Base-by-base conservation (phyloP, 2,797 vertebrate species). In the Microctenopoma lineatum region DNA sequence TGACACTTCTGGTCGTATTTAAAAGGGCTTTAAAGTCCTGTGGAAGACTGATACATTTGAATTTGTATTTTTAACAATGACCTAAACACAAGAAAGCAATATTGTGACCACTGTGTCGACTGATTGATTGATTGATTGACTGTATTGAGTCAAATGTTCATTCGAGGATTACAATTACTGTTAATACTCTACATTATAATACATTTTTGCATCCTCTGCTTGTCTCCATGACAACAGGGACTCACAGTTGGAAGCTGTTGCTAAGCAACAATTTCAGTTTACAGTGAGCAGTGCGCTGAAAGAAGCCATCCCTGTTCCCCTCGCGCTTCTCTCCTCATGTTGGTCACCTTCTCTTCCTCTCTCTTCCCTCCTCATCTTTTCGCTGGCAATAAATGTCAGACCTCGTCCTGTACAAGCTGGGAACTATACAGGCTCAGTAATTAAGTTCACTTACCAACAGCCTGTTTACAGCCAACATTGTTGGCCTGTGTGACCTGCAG, bases 141-240 rank as follows among this genome's bases (percentile, higher is more conserved):
- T 21, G 39, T 15, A 5, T 41, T 34, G 9, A 34, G 7, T 21
- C 21, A 65, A 41, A 50, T 54, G 45, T 70, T 56, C 45, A 62
- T 21, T 60, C 42, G 26, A 5, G 15, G 18, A 34, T 66, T 44
- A 21, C 55, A 2, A 42, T 26, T 64, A n/a, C 26, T 50, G 29
- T 15, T 48, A 45, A 70, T 66, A 26, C 14, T 53, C 11, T 34
- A 8, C 32, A 34, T 34, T 34, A 34, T 34, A 34, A 34, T 34
- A 4, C 16, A 59, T 27, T 45, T 42, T 21, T 76, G 57, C 54
- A 71, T 70, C 61, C 9, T 42, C 25, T 66, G 11, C 46, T 56
- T 63, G 80, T 90, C 59, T 80, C 84, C 75, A 72, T 88, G 84
- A 72, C 84, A 82, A 85, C 79, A 54, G 57, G 55, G 61, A 71